These are phyloP conservation scores for Calosoma granatense DNA, from an alignment of 1,140 invertebrate genomes.

Conservation along the genomic window DNA sequence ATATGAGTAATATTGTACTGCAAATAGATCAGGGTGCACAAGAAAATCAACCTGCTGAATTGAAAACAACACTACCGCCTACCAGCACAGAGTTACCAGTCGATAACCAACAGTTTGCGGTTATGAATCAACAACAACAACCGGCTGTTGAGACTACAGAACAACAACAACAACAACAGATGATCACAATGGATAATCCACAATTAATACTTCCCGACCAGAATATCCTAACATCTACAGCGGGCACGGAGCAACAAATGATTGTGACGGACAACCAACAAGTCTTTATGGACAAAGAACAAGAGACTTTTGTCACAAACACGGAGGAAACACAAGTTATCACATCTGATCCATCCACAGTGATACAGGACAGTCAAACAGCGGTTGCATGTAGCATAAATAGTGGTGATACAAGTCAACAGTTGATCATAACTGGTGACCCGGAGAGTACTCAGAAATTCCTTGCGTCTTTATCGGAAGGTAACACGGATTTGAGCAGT, in stretches of 20 bases:
- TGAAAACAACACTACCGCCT: not conserved
- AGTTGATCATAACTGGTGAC: constrained; percentile 32
- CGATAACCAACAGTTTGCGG: not conserved
- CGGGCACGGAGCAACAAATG: not conserved
- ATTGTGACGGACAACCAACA: not conserved
- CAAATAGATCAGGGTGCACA: constrained; percentile 27
- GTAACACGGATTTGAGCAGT: constrained; percentile 30
- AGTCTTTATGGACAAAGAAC: not conserved
- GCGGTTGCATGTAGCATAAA: constrained; percentile 10
- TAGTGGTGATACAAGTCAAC: constrained; percentile 23
- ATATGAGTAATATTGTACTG: constrained; percentile 30
- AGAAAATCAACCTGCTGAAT: not conserved
- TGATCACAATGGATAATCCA: too few relatives aligned
- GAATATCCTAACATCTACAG: too few relatives aligned
- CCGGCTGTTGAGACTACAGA: not conserved
- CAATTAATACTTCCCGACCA: too few relatives aligned
- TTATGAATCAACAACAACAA: not conserved
- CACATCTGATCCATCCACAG: not conserved
- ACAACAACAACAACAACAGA: constrained; percentile 1
- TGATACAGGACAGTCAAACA: not conserved
- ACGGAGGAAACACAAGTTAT: constrained; percentile 12
- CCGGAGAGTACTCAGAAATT: constrained; percentile 31
- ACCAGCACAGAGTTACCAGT: not conserved
- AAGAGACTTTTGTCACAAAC: not conserved
- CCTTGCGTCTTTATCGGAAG: constrained; percentile 30